Base-by-base conservation (phyloP, 2,113 vertebrate species). In the Dendropsophus ebraccatus region DNA sequence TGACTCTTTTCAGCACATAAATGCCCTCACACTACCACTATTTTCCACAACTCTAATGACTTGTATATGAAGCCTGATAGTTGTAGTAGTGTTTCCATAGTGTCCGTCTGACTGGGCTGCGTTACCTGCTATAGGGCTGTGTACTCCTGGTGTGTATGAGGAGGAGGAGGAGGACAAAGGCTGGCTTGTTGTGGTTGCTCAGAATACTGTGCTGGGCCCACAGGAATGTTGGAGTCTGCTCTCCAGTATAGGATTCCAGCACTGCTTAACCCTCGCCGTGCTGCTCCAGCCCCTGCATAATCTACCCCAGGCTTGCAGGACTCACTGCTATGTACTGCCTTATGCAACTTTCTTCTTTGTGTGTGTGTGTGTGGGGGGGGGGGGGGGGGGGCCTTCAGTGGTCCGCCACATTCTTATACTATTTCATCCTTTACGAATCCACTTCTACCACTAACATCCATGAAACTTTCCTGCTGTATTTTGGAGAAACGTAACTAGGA, bases 91-190 rank as follows among this genome's bases (percentile, higher is more conserved):
- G 8, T 41, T 41, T 41, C 25, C 12, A 14, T 65, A 65, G 12
- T 28, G 25, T 28, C 60, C 6, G 10, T 14, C 9, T 35, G 14
- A 14, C 19, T 19, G 7, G 67, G 32, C 12, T 21, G 17, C 32
- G 23, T 47, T 56, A 58, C 49, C 82, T 73, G 50, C 11, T 32
- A 14, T 47, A 60, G 62, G 41, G 41, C 8, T 41, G 41, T 41
- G 41, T 41, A 30, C 47, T 32, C 45, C 67, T n/a, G 5, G 45
- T 62, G 25, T 52, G 32, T 52, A 50, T 65, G 45, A 32, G 49
- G n/a, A n/a, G 88, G 87, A 87, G 79, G 65, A 86, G 78, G 88
- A 93, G 93, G 94, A 94, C 94, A 94, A 94, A 94, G 93, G 92
- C 92, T 87, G 90, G 90, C 89, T 90, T 86, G 90, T 90, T 86